Conservation (phyloP, 2,888 invertebrate species). For the Eutolmus rufibarbis region DNA sequence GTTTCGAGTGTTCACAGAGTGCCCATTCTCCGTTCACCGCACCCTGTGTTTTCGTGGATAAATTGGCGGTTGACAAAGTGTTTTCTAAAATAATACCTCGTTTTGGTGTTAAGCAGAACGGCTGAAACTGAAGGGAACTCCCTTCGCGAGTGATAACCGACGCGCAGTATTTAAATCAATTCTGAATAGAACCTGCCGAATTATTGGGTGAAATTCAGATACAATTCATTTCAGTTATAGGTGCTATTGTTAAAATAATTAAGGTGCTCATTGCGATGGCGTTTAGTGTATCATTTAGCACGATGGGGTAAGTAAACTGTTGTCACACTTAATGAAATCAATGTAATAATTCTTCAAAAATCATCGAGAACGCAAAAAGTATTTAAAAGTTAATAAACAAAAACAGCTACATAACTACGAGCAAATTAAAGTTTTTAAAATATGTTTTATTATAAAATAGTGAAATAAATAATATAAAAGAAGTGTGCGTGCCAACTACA, state of each 20-base stretch:
- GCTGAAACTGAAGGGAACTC: background rate
- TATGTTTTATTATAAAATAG: too few species aligned
- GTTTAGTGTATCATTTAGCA: background rate
- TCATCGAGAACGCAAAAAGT: background rate
- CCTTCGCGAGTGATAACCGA: background rate
- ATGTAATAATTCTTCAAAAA: background rate
- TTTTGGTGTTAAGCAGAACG: background rate
- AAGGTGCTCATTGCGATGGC: background rate
- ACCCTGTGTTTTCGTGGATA: background rate
- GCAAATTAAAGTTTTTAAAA: too few species aligned
- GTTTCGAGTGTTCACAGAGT: background rate
- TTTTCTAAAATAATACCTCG: background rate
- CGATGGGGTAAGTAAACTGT: background rate
- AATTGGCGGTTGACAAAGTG: background rate
- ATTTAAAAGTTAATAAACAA: too few species aligned
- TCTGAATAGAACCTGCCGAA: background rate
- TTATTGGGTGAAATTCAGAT: background rate
- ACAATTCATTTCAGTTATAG: background rate
- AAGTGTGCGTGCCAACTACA: too few species aligned
- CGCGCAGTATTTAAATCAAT: background rate
- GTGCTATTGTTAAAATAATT: background rate
- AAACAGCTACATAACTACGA: too few species aligned
- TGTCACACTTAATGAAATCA: background rate
- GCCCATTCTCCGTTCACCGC: background rate
- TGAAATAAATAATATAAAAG: too few species aligned